Base-by-base conservation (phyloP, 2,888 invertebrate genomes). In the Anodontia alba region DNA sequence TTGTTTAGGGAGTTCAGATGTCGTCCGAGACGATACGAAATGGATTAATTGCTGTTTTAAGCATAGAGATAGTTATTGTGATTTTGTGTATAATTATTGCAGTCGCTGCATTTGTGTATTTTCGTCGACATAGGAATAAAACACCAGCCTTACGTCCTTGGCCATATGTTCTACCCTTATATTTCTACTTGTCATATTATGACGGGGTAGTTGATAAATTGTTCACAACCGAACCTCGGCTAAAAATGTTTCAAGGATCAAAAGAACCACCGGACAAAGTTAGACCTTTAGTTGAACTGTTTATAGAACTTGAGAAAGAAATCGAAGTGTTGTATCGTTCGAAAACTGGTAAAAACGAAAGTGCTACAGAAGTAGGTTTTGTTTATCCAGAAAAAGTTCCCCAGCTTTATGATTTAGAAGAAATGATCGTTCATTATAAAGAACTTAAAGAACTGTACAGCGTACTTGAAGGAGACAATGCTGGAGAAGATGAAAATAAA, bases 101-200 rank as follows among this genome's bases (percentile, higher is more conserved):
- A 1, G 2, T 54, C 7, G 26, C 26, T 54, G 54, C 26, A 26
- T 54, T 23, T 54, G 1, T 54, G 5, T 54, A 12, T n/a, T 54
- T 2, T 54, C 54, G 54, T 10, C 54, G 54, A 26, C 26, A 1
- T 20, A 3, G 33, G 33, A 62, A 62, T 5, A 15, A 12, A 1
- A 62, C 1, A 33, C 8, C 62, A 10, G 23, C 10, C 1, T 10
- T 33, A 62, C 62, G 33, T 33, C 62, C 31, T 8, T 62, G 62
- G 62, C 62, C 62, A 15, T 62, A 33, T 23, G 62, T 62, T 62
- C 62, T 62, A 31, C 62, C 62, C 7, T 17, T 62, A 15, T 62
- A 62, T 33, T 62, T 26, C 29, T 62, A 62, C 62, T 23, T 62
- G 33, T 62, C 62, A 10, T 62, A 33, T 23, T 62, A 62, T 17